These are phyloP conservation scores for Glyptemys insculpta DNA, from an alignment of 2,797 vertebrate genomes.

Conservation along the genomic window DNA sequence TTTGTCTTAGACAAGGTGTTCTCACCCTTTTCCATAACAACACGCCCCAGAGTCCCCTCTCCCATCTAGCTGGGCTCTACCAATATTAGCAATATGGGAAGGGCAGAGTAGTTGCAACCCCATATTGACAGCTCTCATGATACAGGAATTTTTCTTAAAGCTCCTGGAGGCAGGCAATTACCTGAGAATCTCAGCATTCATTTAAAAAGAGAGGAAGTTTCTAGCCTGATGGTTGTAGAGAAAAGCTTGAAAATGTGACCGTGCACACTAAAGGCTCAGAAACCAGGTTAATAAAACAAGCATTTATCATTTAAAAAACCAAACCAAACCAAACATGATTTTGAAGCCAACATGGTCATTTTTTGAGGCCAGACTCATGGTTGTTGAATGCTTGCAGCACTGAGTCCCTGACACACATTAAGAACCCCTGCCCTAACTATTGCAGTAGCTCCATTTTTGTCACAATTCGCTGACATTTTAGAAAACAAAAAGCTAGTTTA, in stretches of 20 bases:
- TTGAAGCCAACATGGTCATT: neutral
- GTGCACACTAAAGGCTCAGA: neutral
- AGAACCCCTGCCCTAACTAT: neutral
- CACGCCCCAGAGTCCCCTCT: neutral
- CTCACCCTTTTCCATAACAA: neutral
- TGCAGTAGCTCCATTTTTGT: neutral
- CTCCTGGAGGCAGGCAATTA: neutral
- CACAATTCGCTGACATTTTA: neutral
- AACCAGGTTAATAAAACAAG: fast-evolving
- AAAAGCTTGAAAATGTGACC: neutral
- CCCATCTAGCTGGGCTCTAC: neutral
- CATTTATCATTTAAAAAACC: neutral
- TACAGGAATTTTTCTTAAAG: neutral
- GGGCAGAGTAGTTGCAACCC: neutral
- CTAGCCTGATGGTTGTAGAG: neutral
- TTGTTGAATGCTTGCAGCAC: neutral
- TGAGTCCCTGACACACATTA: neutral
- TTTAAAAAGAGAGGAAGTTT: neutral
- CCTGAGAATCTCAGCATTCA: neutral
- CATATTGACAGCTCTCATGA: neutral
- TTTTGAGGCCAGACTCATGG: neutral
- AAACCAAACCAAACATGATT: neutral
- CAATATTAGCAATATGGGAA: neutral
- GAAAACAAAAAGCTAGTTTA: neutral
- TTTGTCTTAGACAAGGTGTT: neutral